Conservation (phyloP, 35 echinoderm and acorn worm species). For the Diadema setosum region DNA sequence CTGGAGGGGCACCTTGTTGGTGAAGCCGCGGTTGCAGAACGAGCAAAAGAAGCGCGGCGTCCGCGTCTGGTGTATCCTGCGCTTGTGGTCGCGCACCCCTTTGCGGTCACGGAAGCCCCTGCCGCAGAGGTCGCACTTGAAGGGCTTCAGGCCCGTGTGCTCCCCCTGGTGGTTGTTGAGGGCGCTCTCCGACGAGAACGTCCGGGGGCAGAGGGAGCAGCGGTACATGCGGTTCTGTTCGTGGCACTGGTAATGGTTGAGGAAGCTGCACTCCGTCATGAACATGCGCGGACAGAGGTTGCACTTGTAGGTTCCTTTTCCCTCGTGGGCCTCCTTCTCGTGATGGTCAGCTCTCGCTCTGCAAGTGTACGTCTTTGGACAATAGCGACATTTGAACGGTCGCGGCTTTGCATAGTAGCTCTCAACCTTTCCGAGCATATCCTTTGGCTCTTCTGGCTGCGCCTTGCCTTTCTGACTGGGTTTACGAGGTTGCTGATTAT, state of each 20-base stretch:
- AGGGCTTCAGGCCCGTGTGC: constrained; percentile 18
- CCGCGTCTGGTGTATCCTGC: neutral
- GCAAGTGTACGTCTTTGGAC: neutral
- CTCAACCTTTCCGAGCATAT: neutral
- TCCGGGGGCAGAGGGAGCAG: neutral
- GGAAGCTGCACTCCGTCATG: neutral
- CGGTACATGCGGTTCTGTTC: neutral
- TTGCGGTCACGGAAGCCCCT: neutral
- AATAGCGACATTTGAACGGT: neutral
- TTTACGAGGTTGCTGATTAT: neutral
- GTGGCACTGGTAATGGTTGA: neutral
- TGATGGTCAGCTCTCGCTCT: neutral
- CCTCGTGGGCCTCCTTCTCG: neutral
- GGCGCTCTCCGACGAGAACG: neutral
- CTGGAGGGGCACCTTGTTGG: neutral
- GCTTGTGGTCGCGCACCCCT: neutral
- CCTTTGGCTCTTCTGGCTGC: neutral
- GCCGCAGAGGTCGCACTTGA: constrained; percentile 12
- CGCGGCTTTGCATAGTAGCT: neutral
- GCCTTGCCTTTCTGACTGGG: neutral
- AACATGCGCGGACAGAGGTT: neutral
- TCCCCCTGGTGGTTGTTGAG: neutral
- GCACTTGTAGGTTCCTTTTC: neutral
- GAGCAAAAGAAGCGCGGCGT: neutral
- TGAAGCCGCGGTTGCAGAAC: constrained; percentile 18